Conservation (phyloP, 2,797 vertebrate species). For the Enteromius paludinosus region DNA sequence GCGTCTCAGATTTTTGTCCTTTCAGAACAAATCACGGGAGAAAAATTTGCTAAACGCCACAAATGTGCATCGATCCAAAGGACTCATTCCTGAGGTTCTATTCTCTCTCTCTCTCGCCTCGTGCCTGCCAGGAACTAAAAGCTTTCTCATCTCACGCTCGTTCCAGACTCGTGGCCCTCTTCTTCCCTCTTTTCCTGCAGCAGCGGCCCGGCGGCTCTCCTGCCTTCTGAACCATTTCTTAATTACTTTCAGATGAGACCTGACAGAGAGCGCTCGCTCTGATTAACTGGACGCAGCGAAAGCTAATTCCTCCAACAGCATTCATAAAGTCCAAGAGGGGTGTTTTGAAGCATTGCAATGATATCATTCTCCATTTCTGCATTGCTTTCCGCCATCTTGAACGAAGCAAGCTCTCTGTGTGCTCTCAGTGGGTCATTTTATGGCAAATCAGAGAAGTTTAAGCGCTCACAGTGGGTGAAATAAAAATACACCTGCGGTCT, state of each 20-base stretch:
- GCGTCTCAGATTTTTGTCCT: not conserved
- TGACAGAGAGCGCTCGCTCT: constrained; percentile 43
- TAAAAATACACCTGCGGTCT: not conserved
- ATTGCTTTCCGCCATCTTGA: not conserved
- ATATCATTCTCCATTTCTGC: constrained; percentile 16
- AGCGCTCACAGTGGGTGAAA: not conserved
- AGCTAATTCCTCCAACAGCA: constrained; percentile 26
- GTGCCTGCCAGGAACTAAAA: constrained; percentile 54
- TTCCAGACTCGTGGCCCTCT: constrained; percentile 34
- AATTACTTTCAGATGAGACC: constrained; percentile 53
- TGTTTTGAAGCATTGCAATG: constrained; percentile 1
- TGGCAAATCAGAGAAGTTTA: not conserved
- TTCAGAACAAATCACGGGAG: constrained; percentile 11
- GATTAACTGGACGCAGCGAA: constrained; percentile 50
- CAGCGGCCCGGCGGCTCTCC: not conserved
- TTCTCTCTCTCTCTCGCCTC: constrained; percentile 16
- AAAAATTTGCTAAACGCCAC: constrained; percentile 14
- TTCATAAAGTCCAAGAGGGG: constrained; percentile 23
- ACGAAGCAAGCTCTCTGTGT: not conserved
- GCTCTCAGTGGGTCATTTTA: constrained; percentile 8
- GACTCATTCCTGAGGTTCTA: constrained; percentile 23
- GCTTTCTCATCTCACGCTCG: constrained; percentile 48
- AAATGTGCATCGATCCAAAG: constrained; percentile 26
- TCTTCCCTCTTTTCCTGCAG: constrained; percentile 21
- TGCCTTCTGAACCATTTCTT: constrained; percentile 50